These are phyloP conservation scores for Bettongia penicillata DNA, from an alignment of 2,113 vertebrate species.

Conservation along the genomic window DNA sequence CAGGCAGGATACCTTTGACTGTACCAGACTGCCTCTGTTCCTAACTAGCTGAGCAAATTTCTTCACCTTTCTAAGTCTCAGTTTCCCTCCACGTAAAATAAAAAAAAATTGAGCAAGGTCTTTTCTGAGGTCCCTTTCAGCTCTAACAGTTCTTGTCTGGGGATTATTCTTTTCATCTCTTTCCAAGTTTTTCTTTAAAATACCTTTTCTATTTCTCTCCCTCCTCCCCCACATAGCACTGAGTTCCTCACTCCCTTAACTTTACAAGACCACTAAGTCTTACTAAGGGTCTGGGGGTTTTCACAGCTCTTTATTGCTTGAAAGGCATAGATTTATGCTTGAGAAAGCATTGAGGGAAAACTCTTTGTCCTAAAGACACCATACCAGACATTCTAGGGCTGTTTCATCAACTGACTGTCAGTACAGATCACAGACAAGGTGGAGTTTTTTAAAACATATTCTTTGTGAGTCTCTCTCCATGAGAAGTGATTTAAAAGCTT, in stretches of 20 bases:
- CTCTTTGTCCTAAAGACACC: conserved; percentile 50
- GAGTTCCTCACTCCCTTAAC: neutral
- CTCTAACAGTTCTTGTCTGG: neutral
- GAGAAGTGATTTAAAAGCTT: conserved; percentile 72
- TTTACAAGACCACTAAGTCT: neutral
- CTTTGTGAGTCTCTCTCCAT: conserved; percentile 64
- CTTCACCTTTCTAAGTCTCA: neutral
- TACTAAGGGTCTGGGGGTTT: neutral
- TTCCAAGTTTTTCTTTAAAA: neutral
- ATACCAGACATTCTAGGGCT: conserved; percentile 30
- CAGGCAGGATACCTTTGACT: neutral
- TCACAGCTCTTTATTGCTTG: neutral
- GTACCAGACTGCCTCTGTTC: neutral
- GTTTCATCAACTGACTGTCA: conserved; percentile 67
- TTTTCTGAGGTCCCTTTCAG: neutral
- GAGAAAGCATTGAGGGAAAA: conserved; percentile 57
- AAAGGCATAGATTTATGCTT: conserved; percentile 11
- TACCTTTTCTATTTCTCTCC: neutral
- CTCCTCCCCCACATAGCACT: fast-evolving
- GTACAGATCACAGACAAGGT: conserved; percentile 45
- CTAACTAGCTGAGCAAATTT: neutral
- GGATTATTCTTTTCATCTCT: neutral
- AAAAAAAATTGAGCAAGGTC: neutral
- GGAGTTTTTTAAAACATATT: conserved; percentile 58
- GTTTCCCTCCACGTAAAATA: neutral